Base-by-base conservation (phyloP, 2,888 invertebrate genomes). In the Epistrophella euchroma region DNA sequence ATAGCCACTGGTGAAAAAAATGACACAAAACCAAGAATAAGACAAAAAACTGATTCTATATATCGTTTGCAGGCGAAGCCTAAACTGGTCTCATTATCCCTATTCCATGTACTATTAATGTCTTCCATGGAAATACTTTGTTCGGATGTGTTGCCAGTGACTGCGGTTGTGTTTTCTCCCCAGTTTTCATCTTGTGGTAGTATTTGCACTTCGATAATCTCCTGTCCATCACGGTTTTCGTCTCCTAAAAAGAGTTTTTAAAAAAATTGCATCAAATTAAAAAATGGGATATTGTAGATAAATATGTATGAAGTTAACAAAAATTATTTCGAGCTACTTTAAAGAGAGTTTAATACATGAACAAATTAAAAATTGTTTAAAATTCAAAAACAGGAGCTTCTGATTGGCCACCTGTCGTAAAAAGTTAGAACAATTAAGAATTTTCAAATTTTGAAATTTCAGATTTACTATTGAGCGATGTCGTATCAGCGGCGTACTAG, bases 81-180 rank as follows among this genome's bases (percentile, higher is more conserved):
- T 80, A 94, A 94, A 50, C 95, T 95, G 5, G 95, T 94, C 66
- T 97, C 97, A 40, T 95, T 95, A 37, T 96, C 96, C 15, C 94
- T 94, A 60, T 95, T 94, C 97, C 97, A 97, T 95, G 97, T 97
- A 90, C 96, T 96, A 89, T 96, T 96, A 4, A 97, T 95, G 91
- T 98, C 98, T 91, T 98, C 98, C 91, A 97, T 96, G 0, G 98
- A 98, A 89, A 97, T 97, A 4, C 98, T 98, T 89, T 98, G 97
- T 91, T 98, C 99, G 0, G 98, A 98, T 1, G 98, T 98, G 90
- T 98, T 98, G 11, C 98, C 98, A 0, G 99, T 99, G 40, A 99
- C 96, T 0, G 98, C 98, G 0, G 99, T 99, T 0, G 98, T 98
- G 90, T 98, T 98, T 92, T 99, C 99, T n/a, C 98, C 98, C 99